Conservation (phyloP, 2,888 invertebrate genomes). For the Mesoligia furuncula region DNA sequence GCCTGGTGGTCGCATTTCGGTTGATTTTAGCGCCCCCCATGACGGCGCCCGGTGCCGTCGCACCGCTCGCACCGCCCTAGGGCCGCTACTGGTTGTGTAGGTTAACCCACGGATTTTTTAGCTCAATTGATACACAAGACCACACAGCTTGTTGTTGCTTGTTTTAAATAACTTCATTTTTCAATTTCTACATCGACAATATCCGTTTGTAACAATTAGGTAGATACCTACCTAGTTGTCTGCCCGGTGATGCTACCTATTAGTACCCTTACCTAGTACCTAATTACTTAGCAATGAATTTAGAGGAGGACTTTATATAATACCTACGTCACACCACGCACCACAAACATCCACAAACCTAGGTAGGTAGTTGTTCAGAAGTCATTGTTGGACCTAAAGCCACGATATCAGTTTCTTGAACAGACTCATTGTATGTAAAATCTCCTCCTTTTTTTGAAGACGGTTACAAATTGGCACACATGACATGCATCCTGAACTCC, state of each 20-base stretch:
- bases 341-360: conserved; percentile 2
- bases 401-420: conserved; percentile 9
- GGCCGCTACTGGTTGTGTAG: no score
- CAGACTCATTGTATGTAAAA: conserved; percentile 12
- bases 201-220: neutral
- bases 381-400: neutral
- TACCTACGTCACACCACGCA: neutral
- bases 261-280: neutral
- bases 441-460: no score
- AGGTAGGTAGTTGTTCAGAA: neutral
- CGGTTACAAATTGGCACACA: neutral
- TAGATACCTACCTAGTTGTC: neutral
- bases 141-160: no score
- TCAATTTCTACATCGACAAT: neutral
- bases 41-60: no score
- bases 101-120: neutral
- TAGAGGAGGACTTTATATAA: neutral
- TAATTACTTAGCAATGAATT: neutral
- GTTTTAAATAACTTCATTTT: neutral
- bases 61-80: no score
- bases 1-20: no score
- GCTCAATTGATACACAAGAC: neutral
- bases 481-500: no score
- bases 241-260: neutral
- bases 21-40: no score